Evolutionary conservation across 2,888 invertebrate species (phyloP).

Genomic region (Rotaria socialis): DNA sequence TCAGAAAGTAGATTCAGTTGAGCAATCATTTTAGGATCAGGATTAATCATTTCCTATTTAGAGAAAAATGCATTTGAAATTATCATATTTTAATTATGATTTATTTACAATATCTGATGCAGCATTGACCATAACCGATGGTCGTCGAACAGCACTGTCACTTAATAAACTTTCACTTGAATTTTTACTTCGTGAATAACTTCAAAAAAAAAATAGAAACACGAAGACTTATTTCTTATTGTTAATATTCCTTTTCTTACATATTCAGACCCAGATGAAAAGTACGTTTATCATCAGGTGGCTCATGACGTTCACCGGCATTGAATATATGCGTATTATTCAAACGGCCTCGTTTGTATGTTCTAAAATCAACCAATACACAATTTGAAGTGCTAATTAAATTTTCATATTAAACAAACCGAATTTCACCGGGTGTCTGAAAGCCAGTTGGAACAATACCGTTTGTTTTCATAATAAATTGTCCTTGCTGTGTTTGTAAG

Average conservation of each 20-base stretch:
- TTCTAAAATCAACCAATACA: neutral
- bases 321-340: slow-evolving; percentile 1
- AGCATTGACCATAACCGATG: neutral
- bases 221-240: neutral
- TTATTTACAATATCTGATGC: slow-evolving; percentile 29
- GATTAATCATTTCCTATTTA: slow-evolving; percentile 25
- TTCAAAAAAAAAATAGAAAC: neutral
- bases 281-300: neutral
- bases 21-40: neutral
- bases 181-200: neutral
- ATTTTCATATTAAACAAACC: neutral
- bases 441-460: neutral
- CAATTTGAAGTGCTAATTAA: no score
- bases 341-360: neutral
- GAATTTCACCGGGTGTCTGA: slow-evolving; percentile 25
- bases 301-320: slow-evolving; percentile 1
- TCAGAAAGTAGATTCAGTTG: slow-evolving; percentile 14
- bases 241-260: neutral
- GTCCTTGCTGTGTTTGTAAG: neutral
- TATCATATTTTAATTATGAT: neutral
- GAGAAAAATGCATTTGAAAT: neutral
- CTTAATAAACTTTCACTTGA: neutral
- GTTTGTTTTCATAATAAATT: neutral
- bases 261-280: neutral
- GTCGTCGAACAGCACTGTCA: neutral